Evolutionary conservation across 2,797 vertebrate species (phyloP).

Genomic region (Lagorchestes hirsutus): DNA sequence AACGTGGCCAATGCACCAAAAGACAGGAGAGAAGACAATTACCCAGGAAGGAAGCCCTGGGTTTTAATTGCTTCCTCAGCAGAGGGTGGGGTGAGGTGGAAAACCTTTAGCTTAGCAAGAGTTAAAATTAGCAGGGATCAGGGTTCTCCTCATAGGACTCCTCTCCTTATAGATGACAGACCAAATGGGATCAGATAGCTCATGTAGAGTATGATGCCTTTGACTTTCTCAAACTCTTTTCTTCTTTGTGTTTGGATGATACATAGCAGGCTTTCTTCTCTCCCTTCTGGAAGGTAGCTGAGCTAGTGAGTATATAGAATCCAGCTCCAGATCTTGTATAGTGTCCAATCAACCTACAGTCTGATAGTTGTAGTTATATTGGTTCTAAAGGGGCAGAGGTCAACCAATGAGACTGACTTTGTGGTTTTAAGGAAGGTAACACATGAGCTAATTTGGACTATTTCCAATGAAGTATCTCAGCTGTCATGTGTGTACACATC

Average conservation of each 20-base stretch:
- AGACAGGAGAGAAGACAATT: slow-evolving; percentile 64
- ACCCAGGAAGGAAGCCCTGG: slow-evolving; percentile 68
- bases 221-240: slow-evolving; percentile 37
- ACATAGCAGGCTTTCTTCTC: slow-evolving; percentile 43
- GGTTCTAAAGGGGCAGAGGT: slow-evolving; percentile 69
- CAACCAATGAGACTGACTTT: slow-evolving; percentile 71
- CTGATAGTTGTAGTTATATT: neutral
- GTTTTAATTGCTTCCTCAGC: slow-evolving; percentile 66
- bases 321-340: slow-evolving; percentile 35
- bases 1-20: slow-evolving; percentile 82
- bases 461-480: too few relatives aligned
- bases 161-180: slow-evolving; percentile 35
- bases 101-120: slow-evolving; percentile 76
- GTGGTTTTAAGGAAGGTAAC: too few relatives aligned
- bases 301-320: slow-evolving; percentile 67
- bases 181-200: slow-evolving; percentile 33
- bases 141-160: slow-evolving; percentile 47
- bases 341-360: neutral
- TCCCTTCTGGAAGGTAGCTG: slow-evolving; percentile 59
- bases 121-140: slow-evolving; percentile 66
- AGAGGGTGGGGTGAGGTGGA: slow-evolving; percentile 39
- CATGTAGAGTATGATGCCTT: slow-evolving; percentile 24
- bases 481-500: too few relatives aligned
- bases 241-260: slow-evolving; percentile 22
- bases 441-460: too few relatives aligned